These are phyloP conservation scores for Drosophila parabipectinata DNA, from an alignment of 1,140 invertebrate species.

Conservation along the genomic window DNA sequence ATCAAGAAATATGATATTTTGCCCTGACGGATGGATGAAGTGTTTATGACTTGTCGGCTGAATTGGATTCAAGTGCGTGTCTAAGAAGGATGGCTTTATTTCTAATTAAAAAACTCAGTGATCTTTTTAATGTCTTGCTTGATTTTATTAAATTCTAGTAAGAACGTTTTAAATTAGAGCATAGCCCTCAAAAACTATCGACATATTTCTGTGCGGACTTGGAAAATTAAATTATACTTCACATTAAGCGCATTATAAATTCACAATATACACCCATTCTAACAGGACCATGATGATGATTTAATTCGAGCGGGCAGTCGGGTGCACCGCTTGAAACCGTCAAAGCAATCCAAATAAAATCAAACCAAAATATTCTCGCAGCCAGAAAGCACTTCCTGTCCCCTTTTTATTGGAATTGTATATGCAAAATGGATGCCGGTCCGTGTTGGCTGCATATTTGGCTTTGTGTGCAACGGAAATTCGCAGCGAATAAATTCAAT, in stretches of 20 bases:
- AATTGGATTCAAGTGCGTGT: neutral
- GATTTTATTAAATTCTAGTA: too few species aligned
- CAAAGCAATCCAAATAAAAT: constrained; percentile 81
- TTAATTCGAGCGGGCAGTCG: constrained; percentile 51
- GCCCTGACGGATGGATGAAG: constrained; percentile 13
- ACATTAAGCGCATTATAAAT: constrained; percentile 64
- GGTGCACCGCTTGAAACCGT: constrained; percentile 62
- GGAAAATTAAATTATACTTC: constrained; percentile 49
- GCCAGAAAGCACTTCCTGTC: constrained; percentile 32
- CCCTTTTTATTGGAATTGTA: constrained; percentile 10
- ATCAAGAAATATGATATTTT: constrained; percentile 29
- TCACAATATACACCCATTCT: neutral
- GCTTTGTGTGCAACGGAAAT: constrained; percentile 72
- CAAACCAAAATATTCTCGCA: constrained; percentile 75
- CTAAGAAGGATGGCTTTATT: neutral
- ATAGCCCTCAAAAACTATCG: neutral
- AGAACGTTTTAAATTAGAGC: neutral
- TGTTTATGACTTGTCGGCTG: constrained; percentile 27
- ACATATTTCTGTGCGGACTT: neutral
- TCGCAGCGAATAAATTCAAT: constrained; percentile 80
- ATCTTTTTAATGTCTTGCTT: too few species aligned
- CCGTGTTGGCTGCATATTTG: constrained; percentile 37
- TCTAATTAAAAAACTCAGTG: neutral
- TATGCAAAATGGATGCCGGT: constrained; percentile 10
- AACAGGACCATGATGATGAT: constrained; percentile 18